Evolutionary conservation across 1,140 invertebrate genomes (phyloP), one percentile per base, ranked within the genome.

Genomic region (Micrasema minimum): DNA sequence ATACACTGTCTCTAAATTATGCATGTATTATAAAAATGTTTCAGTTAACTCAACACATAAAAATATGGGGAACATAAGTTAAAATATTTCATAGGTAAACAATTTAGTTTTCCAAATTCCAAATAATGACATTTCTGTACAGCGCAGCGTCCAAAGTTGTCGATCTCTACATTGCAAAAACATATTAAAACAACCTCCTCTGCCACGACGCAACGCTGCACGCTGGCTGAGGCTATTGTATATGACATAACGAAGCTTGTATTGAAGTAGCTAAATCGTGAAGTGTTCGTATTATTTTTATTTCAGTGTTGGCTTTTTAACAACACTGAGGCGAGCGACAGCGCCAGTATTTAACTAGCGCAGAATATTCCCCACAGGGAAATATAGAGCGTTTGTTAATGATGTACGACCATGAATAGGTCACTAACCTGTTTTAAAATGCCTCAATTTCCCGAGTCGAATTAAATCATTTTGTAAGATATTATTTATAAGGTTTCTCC

Each of bases 221-320:
- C 7, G 2, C 26, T 31, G 1, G 50, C 26, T 53, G n/a, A n/a
- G n/a, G n/a, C n/a, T n/a, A n/a, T n/a, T n/a, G n/a, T n/a, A 9
- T 20, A 31, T 31, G 50, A 53, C 50, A 31, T 53, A 31, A 53
- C 50, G 50, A 53, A 35, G 50, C 23, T 20, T 53, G 11, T 35
- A 35, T 53, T 45, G 20, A 1, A 26, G 50, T 35, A 16, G 2
- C 23, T 14, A 18, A 53, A n/a, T 53, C 11, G 5, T 53, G 50
- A 51, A 51, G 3, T 26, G 9, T 53, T 35, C 46, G 16, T 35
- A 7, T 20, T 51, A 51, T 53, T 31, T 31, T 53, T 16, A 53
- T 53, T 23, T 53, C 9, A 3, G 26, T 31, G 26, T 31, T 31
- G 26, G 18, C 22, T 12, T 26, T 53, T 53, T 53, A 14, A 14